Conservation (phyloP, 2,888 invertebrate genomes). For the Trichogramma evanescens region DNA sequence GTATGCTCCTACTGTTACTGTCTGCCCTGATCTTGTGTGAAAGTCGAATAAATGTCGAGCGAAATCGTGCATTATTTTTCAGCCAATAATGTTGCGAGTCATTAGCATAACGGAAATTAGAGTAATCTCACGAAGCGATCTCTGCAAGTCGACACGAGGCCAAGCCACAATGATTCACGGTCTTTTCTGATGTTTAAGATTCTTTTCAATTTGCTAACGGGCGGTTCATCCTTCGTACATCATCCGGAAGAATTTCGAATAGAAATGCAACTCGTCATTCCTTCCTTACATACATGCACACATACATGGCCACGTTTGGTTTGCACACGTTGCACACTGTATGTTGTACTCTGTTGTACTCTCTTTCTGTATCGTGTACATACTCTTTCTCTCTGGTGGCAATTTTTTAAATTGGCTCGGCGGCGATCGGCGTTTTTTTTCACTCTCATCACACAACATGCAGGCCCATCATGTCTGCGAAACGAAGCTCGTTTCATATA, state of each 20-base stretch:
- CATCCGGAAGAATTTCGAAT: conserved; percentile 6
- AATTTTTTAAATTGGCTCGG: conserved; percentile 21
- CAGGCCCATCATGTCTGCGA: too few species aligned
- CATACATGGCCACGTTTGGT: background rate
- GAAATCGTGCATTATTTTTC: too few species aligned
- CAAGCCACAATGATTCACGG: background rate
- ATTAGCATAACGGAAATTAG: conserved; percentile 11
- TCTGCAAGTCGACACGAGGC: too few species aligned
- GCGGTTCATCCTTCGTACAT: too few species aligned
- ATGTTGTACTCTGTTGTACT: too few species aligned
- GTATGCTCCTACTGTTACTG: too few species aligned
- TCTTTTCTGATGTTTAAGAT: conserved; percentile 3
- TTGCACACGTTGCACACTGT: background rate
- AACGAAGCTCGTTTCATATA: too few species aligned
- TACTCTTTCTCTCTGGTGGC: conserved; percentile 5
- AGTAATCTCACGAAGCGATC: conserved; percentile 2
- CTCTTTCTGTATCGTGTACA: too few species aligned
- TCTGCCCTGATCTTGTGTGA: too few species aligned
- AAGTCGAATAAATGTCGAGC: too few species aligned
- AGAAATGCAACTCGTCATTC: conserved; percentile 19
- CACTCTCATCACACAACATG: conserved; percentile 2
- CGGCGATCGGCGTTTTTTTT: conserved; percentile 21
- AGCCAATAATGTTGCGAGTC: conserved; percentile 1
- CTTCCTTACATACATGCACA: background rate
- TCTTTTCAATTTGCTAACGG: conserved; percentile 2